Conservation (phyloP, 2,113 vertebrate species). For the Benitochromis conjunctus region DNA sequence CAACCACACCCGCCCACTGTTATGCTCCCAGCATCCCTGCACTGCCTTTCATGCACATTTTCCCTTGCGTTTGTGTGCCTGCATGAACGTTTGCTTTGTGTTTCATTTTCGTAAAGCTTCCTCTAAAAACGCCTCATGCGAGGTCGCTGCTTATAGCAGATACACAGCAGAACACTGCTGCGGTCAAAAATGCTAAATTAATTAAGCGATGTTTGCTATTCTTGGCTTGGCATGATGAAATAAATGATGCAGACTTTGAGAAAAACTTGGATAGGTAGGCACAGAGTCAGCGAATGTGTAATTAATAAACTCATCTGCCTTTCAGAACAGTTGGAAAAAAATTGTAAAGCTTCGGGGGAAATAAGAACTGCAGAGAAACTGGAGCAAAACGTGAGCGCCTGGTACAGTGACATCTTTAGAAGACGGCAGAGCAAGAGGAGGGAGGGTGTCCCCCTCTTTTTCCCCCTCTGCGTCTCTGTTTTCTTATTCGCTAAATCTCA, state of each 20-base stretch:
- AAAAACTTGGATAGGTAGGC: conserved; percentile 13
- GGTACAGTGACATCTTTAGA: conserved; percentile 39
- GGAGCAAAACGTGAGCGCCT: conserved; percentile 41
- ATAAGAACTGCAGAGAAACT: conserved; percentile 26
- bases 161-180: neutral
- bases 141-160: neutral
- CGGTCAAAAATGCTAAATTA: neutral
- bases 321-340: neutral
- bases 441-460: conserved; percentile 5
- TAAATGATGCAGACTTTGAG: conserved; percentile 35
- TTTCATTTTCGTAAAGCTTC: neutral
- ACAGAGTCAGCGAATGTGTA: conserved; percentile 39
- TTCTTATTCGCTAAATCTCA: conserved; percentile 2
- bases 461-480: neutral
- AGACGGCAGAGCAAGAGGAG: neutral
- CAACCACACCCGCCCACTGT: conserved; percentile 43
- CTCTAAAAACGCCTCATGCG: neutral
- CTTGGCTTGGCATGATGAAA: conserved; percentile 16
- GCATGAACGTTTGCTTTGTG: neutral
- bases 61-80: neutral
- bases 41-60: neutral
- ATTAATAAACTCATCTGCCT: conserved; percentile 47
- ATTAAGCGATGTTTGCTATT: conserved; percentile 28
- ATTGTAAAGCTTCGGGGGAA: conserved; percentile 16
- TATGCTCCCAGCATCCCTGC: conserved; percentile 36